phyloP scores from a whole-genome alignment of 53 echinoderm and acorn worm species.

The Echinarachnius parma region DNA sequence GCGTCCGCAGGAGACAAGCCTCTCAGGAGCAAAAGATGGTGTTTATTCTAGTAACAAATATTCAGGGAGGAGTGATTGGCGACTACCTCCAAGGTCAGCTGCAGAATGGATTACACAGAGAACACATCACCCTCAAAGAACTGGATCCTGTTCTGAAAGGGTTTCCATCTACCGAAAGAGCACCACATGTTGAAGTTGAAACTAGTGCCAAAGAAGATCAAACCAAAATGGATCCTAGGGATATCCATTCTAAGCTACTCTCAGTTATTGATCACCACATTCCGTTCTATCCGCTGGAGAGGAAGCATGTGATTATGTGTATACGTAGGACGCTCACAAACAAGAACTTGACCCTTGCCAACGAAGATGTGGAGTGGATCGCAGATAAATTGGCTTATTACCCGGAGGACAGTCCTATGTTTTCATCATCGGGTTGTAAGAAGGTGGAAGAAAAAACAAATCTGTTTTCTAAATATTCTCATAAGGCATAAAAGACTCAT shows the following conservation, averaged over 20 bases:
- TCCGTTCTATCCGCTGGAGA: slow-evolving; percentile 80
- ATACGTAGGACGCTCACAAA: slow-evolving; percentile 21
- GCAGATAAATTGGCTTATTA: slow-evolving; percentile 69
- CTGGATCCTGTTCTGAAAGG: slow-evolving; percentile 24
- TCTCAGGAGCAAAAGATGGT: slow-evolving; percentile 32
- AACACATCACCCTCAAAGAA: slow-evolving; percentile 18
- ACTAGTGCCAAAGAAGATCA: slow-evolving; percentile 11
- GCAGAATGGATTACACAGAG: neutral
- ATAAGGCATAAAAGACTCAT: too few relatives aligned
- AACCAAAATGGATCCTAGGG: neutral
- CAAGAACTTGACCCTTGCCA: slow-evolving; percentile 41
- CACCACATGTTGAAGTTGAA: neutral
- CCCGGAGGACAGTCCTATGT: slow-evolving; percentile 51
- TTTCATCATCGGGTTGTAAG: slow-evolving; percentile 86
- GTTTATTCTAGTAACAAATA: slow-evolving; percentile 23
- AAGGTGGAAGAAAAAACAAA: slow-evolving; percentile 72
- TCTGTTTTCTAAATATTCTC: slow-evolving; percentile 44
- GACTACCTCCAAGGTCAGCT: neutral
- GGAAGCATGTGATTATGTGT: slow-evolving; percentile 67
- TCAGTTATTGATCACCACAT: slow-evolving; percentile 41
- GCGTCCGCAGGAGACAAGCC: slow-evolving; percentile 17
- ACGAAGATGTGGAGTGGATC: slow-evolving; percentile 72
- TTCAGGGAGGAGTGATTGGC: slow-evolving; percentile 14
- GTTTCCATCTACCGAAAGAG: neutral
- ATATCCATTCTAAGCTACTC: slow-evolving; percentile 37